Conservation (phyloP, 2,113 vertebrate species). For the Alouatta palliata region DNA sequence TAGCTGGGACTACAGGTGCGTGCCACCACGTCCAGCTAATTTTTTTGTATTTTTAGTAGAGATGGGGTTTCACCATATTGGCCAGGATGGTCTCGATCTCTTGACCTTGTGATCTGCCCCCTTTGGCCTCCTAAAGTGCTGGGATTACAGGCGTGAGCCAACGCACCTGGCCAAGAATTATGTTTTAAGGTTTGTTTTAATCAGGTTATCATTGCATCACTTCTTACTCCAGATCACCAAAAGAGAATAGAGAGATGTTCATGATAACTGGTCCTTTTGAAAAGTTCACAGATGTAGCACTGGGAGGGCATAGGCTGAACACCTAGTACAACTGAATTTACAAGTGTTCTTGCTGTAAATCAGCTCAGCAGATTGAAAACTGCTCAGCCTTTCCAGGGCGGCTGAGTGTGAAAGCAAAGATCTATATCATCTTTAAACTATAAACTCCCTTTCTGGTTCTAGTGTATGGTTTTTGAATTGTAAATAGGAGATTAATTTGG, state of each 20-base stretch:
- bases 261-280: background rate
- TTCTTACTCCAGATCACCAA: background rate
- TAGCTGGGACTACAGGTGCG: background rate
- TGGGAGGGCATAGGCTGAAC: constrained; percentile 44
- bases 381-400: background rate
- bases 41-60: background rate
- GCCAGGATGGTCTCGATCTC: background rate
- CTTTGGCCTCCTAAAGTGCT: background rate
- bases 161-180: background rate
- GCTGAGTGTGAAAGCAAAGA: constrained; percentile 18
- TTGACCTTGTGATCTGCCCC: background rate
- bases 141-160: background rate
- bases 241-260: background rate
- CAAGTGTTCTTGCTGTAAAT: background rate
- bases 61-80: background rate
- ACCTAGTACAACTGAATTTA: constrained; percentile 66
- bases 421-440: background rate
- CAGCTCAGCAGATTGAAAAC: constrained; percentile 23
- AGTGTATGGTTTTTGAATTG: background rate
- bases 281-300: constrained; percentile 51
- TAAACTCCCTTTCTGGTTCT: background rate
- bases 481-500: constrained; percentile 17
- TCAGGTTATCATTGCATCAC: background rate
- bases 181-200: constrained; percentile 13
- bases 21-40: background rate